These are phyloP conservation scores for Heliopora coerulea DNA, from an alignment of 92 coral and sea anemone genomes.

Conservation along the genomic window DNA sequence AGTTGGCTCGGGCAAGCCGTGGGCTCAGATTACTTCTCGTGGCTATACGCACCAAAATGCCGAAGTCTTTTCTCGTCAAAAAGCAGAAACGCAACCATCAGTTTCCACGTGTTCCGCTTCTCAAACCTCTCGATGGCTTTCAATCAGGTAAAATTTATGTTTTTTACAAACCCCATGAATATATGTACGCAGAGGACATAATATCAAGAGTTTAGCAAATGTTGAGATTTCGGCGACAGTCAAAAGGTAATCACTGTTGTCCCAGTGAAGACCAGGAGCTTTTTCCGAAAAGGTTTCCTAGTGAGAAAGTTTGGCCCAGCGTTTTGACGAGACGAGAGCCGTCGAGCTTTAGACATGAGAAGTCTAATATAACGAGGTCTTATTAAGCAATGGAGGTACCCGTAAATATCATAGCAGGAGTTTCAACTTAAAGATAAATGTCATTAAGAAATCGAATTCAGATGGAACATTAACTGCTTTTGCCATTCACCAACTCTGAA, in stretches of 20 bases:
- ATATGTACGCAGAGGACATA: not conserved
- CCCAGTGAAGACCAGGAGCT: too few relatives aligned
- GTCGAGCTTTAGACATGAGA: too few relatives aligned
- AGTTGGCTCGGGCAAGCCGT: not conserved
- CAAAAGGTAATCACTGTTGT: not conserved
- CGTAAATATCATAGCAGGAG: not conserved
- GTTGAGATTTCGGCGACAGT: not conserved
- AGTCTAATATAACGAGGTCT: not conserved
- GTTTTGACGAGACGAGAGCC: too few relatives aligned
- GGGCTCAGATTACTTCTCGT: not conserved
- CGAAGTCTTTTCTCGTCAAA: slow-evolving; percentile 8
- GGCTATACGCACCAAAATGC: slow-evolving; percentile 2
- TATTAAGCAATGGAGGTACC: not conserved
- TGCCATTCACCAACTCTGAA: not conserved
- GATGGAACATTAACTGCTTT: not conserved
- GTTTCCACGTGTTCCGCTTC: not conserved
- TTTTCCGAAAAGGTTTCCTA: too few relatives aligned
- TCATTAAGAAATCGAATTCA: not conserved
- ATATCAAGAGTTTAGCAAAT: too few relatives aligned
- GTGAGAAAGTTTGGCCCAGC: too few relatives aligned
- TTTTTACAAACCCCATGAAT: not conserved
- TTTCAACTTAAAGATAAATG: slow-evolving; percentile 1
- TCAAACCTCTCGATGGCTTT: not conserved
- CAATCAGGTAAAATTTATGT: not conserved
- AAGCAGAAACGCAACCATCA: not conserved